Base-by-base conservation (phyloP, 1,140 invertebrate species). In the Himalopsyche phryganea region DNA sequence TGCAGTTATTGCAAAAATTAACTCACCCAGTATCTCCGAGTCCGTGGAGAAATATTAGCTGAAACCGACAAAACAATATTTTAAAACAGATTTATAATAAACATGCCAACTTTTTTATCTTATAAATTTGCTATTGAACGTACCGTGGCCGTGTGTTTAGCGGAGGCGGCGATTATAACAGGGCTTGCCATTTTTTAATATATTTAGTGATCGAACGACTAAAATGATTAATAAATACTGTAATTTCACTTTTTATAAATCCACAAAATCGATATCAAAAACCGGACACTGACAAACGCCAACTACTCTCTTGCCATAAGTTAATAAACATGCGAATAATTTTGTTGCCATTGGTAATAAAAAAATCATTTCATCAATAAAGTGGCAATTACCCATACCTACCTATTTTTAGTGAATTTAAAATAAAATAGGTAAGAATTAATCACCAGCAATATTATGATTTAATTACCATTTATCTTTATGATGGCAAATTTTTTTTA, bases 81-180 rank as follows among this genome's bases (percentile, higher is more conserved):
- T 47, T 45, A 20, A 32, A 15, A 20, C 40, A 28, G 17, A 2
- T n/a, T 20, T 10, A 32, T 40, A 48, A 52, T 19, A 18, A 35
- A n/a, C 10, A 38, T 41, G 23, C 23, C 3, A 28, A 28, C 23
- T 28, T 28, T 28, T 28, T 9, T 5, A 28, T 28, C 9, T 3
- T 9, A 28, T 9, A 28, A 28, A 5, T 28, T 28, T 28, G 15
- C 50, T 38, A n/a, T 23, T 32, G 47, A 19, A 48, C 41, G 83
- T 76, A 90, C 89, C 67, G 88, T 89, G 14, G 87, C 87, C 7
- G 88, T 89, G 65, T 91, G 89, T 77, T 87, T 89, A 55, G 81
- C 82, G 44, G 87, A 85, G 58, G 88, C 86, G 60, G 85, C 80
- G 62, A 90, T 82, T 67, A 91, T 82, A 55, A 90, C 87, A 53